A percentile compares a stretch with the other conserved stretches of the same genome.
phyloP scores from a whole-genome alignment of 1,140 invertebrate genomes.

The Portunus trituberculatus region DNA sequence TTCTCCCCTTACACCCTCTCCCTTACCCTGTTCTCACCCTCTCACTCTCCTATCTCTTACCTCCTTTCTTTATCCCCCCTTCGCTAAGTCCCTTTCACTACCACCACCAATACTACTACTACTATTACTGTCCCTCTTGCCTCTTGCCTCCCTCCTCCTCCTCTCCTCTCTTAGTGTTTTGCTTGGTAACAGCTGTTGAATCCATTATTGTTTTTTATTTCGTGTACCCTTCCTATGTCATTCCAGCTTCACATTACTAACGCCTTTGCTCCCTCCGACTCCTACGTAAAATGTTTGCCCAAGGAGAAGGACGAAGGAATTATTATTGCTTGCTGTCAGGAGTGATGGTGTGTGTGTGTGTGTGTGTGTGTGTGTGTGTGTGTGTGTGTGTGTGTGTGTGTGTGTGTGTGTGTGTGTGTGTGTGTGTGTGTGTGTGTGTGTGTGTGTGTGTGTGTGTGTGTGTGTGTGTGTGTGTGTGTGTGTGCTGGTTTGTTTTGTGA shows the following conservation, averaged over 20 bases:
- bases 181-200: not conserved
- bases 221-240: not conserved
- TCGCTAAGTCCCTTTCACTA: not conserved
- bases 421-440: too few relatives aligned
- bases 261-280: not conserved
- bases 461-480: slow-evolving; percentile 18
- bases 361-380: not conserved
- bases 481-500: too few relatives aligned
- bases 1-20: not conserved
- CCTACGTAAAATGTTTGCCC: not conserved
- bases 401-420: slow-evolving; percentile 10
- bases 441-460: too few relatives aligned
- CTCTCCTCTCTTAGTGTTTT: not conserved
- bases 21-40: not conserved
- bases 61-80: slow-evolving; percentile 6
- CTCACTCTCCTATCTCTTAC: slow-evolving; percentile 17
- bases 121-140: too few relatives aligned
- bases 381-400: not conserved
- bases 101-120: not conserved
- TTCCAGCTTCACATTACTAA: not conserved
- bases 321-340: not conserved
- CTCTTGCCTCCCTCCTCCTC: not conserved
- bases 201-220: not conserved
- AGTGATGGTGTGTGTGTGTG: not conserved
- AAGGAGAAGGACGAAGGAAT: not conserved